These are phyloP conservation scores for Holcopasites calliopsidis DNA, from an alignment of 1,140 invertebrate genomes.

Conservation along the genomic window DNA sequence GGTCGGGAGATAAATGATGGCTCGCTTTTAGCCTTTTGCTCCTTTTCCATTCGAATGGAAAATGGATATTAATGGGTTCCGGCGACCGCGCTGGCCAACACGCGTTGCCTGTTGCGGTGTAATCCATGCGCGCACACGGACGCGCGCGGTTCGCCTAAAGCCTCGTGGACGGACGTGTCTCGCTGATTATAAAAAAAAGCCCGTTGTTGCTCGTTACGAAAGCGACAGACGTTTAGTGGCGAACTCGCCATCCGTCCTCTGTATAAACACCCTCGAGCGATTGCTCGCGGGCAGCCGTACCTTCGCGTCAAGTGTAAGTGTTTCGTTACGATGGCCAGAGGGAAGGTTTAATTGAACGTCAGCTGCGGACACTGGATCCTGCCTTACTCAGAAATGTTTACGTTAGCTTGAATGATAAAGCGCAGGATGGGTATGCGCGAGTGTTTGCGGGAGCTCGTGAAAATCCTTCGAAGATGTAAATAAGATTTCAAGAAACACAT, in stretches of 20 bases:
- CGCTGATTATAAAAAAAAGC: conserved; percentile 57
- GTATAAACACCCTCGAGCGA: conserved; percentile 13
- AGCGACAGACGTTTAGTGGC: conserved; percentile 49
- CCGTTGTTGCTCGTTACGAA: conserved; percentile 54
- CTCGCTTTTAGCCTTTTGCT: conserved; percentile 61
- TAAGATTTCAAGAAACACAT: no score
- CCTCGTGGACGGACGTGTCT: conserved; percentile 54
- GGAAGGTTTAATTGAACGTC: no score
- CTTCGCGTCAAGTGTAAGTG: neutral
- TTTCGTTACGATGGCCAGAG: no score
- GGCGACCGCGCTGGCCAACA: conserved; percentile 43
- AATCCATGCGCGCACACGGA: conserved; percentile 8
- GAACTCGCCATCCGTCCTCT: neutral
- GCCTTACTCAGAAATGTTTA: neutral
- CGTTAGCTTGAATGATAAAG: neutral
- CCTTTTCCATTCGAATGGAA: conserved; percentile 69
- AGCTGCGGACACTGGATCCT: no score
- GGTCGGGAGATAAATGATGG: conserved; percentile 74
- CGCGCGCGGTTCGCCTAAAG: conserved; percentile 21
- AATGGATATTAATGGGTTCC: conserved; percentile 74
- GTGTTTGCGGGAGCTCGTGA: neutral
- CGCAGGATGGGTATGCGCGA: neutral
- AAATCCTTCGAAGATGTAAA: neutral
- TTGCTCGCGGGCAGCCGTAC: neutral
- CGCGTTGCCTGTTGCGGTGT: conserved; percentile 4